Evolutionary conservation across 2,888 invertebrate genomes (phyloP).

Genomic region (Dorcus parallelipipedus): DNA sequence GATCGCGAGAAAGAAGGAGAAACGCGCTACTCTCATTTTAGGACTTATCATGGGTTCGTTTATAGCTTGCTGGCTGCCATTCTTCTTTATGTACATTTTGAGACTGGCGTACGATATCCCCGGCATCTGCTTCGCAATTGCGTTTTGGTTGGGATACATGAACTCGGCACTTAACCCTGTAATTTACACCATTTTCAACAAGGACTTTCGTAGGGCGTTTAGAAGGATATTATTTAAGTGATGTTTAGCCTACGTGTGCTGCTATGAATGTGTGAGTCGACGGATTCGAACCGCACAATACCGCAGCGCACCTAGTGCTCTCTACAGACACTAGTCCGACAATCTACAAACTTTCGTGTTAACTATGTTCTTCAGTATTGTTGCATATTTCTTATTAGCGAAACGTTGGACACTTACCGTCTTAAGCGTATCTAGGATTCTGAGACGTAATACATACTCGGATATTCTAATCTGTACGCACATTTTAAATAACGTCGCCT

Average conservation of each 20-base stretch:
- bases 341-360: constrained; percentile 28
- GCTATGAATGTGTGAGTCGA: constrained; percentile 69
- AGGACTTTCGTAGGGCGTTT: constrained; percentile 95
- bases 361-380: constrained; percentile 5
- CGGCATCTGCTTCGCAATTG: constrained; percentile 81
- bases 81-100: constrained; percentile 90
- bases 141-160: constrained; percentile 97
- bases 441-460: background rate
- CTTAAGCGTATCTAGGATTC: background rate
- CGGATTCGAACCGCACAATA: constrained; percentile 60
- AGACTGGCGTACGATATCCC: constrained; percentile 81
- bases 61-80: constrained; percentile 97
- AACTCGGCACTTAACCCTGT: constrained; percentile 94
- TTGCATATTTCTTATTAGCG: background rate
- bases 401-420: background rate
- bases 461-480: background rate
- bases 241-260: constrained; percentile 84
- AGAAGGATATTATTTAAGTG: constrained; percentile 93
- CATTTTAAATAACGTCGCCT: background rate
- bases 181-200: constrained; percentile 96
- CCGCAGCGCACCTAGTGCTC: constrained; percentile 60
- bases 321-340: constrained; percentile 46
- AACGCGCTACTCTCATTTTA: constrained; percentile 92
- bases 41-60: constrained; percentile 99
- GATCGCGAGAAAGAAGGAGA: constrained; percentile 92